Base-by-base conservation (phyloP, 2,888 invertebrate species). In the Leptura quadrifasciata region DNA sequence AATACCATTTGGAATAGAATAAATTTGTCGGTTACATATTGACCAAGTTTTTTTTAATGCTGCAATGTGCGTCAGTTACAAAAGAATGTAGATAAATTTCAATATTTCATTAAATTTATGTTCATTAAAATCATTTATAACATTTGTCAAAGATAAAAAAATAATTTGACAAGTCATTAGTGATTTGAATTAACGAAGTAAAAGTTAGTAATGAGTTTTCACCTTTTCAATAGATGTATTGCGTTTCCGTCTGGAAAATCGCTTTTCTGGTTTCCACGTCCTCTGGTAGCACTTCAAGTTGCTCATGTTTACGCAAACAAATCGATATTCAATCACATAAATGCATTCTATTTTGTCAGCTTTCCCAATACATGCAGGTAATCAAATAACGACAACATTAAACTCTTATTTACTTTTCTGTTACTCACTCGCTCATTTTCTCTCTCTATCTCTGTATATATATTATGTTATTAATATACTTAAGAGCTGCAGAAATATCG, bases 281-380 rank as follows among this genome's bases (percentile, higher is more conserved):
- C 61, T 74, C 71, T 60, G 76, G 74, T 55, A 75, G 74, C 79
- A 81, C 78, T 78, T 76, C 60, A 78, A 80, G 77, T 79, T 82
- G 78, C 78, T 82, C 80, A 80, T 84, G 82, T 85, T 86, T 85
- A 83, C 85, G 81, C 84, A 86, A 84, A 81, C 84, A 84, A 87
- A 87, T 87, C 87, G 87, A 87, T 87, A 87, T 86, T 86, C 86
- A 87, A 87, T 87, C 86, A 85, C 83, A 82, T 83, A 86, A 86
- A 86, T 86, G 87, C 86, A 85, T 84, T 84, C 81, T 77, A 82
- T 84, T 84, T 83, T 84, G 82, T 83, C 84, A 83, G 79, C 80
- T 80, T 77, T 80, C 76, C 76, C 80, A 80, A 77, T 81, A 82
- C 80, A 83, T 82, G 82, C 82, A 83, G 81, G 82, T 84, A 83